A percentile compares a stretch with the other conserved stretches of the same genome.
phyloP scores from a whole-genome alignment of 2,797 vertebrate genomes.

The Macropodus opercularis region DNA sequence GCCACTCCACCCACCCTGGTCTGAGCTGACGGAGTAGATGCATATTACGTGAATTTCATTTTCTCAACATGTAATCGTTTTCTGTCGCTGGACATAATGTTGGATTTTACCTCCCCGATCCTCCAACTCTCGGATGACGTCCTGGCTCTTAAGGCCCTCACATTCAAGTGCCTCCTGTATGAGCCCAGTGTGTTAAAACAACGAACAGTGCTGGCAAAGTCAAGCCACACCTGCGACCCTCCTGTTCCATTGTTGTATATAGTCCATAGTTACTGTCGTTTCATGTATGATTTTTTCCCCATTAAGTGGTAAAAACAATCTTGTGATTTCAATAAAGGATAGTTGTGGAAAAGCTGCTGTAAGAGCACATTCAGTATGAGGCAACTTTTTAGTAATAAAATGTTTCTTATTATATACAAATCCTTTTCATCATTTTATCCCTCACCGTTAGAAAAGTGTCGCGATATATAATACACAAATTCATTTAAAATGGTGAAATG shows the following conservation, averaged over 20 bases:
- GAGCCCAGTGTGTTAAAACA: constrained; percentile 70
- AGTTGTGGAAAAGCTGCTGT: constrained; percentile 75
- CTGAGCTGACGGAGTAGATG: constrained; percentile 64
- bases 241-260: constrained; percentile 71
- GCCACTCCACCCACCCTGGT: constrained; percentile 1
- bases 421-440: constrained; percentile 40
- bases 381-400: constrained; percentile 84
- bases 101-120: constrained; percentile 24
- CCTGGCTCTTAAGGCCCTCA: constrained; percentile 72
- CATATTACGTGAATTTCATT: constrained; percentile 35
- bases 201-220: constrained; percentile 52
- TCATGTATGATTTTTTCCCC: constrained; percentile 60
- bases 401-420: constrained; percentile 77
- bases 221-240: constrained; percentile 52
- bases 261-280: constrained; percentile 70
- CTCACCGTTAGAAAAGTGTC: background rate
- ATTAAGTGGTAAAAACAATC: constrained; percentile 65
- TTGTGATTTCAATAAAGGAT: constrained; percentile 81
- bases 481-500: background rate
- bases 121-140: constrained; percentile 47
- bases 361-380: constrained; percentile 75
- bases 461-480: background rate
- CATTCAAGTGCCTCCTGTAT: constrained; percentile 79
- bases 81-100: constrained; percentile 42
- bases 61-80: constrained; percentile 33